phyloP scores from a whole-genome alignment of 2,888 invertebrate species.

The Clistopyga incitator region DNA sequence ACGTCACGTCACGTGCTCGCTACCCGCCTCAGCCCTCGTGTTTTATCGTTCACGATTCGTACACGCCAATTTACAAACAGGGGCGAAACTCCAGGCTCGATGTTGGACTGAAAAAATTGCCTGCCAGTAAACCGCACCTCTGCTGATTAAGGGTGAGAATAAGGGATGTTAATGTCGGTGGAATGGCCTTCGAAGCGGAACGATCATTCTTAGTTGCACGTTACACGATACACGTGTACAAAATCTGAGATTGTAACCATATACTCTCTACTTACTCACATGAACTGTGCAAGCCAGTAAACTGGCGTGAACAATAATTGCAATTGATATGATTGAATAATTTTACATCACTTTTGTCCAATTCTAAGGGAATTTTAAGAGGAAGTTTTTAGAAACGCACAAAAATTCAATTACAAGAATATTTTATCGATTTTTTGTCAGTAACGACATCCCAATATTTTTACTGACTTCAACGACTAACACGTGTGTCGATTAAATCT shows the following conservation, averaged over 20 bases:
- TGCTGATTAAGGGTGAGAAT: constrained; percentile 13
- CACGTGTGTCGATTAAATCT: too few relatives aligned
- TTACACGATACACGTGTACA: neutral
- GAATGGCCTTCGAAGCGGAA: neutral
- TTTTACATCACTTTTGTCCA: neutral
- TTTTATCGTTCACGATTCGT: constrained; percentile 67
- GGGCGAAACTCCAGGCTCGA: constrained; percentile 31
- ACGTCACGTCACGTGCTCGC: constrained; percentile 53
- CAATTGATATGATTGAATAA: neutral
- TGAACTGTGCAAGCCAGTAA: neutral
- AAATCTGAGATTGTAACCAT: neutral
- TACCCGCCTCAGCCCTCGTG: constrained; percentile 34
- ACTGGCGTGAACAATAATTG: neutral
- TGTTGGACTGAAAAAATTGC: constrained; percentile 3
- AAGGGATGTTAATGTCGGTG: constrained; percentile 26
- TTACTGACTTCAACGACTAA: too few relatives aligned
- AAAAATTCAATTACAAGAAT: too few relatives aligned
- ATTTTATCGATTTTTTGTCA: too few relatives aligned
- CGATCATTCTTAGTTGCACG: constrained; percentile 7
- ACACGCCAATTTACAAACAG: constrained; percentile 68
- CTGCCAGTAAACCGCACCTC: neutral
- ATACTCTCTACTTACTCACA: neutral
- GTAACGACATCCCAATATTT: too few relatives aligned
- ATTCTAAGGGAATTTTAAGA: too few relatives aligned
- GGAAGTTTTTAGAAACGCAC: too few relatives aligned